These are phyloP conservation scores for Malurus alboscapulatus DNA, from an alignment of 2,113 vertebrate genomes.

Conservation along the genomic window DNA sequence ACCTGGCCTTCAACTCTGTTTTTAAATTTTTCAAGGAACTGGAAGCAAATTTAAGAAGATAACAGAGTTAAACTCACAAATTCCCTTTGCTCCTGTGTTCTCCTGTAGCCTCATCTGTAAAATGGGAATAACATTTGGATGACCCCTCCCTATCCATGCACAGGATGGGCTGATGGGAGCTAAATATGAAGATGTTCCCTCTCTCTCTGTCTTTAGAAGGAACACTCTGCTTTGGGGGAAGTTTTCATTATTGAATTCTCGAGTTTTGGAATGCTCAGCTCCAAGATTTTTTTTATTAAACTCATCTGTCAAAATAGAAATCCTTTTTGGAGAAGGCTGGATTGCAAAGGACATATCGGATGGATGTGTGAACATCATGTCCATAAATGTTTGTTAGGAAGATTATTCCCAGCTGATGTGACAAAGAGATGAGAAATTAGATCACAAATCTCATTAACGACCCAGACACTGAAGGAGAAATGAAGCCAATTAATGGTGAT, in stretches of 20 bases:
- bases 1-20: background rate
- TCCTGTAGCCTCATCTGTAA: background rate
- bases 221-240: background rate
- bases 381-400: conserved; percentile 61
- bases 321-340: background rate
- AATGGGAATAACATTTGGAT: background rate
- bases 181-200: background rate
- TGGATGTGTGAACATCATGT: background rate
- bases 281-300: conserved; percentile 36
- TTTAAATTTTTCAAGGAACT: background rate
- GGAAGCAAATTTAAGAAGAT: background rate
- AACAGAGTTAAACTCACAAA: background rate
- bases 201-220: background rate
- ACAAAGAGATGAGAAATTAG: conserved; percentile 43
- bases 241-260: conserved; percentile 1
- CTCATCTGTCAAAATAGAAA: conserved; percentile 51
- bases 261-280: background rate
- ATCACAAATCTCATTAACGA: conserved; percentile 47
- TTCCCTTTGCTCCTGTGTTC: background rate
- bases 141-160: background rate
- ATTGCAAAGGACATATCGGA: background rate
- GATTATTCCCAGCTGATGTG: conserved; percentile 17
- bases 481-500: conserved; percentile 39
- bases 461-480: background rate
- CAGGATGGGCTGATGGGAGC: background rate